A percentile compares a stretch with the other conserved stretches of the same genome.
Conservation (phyloP, 2,888 invertebrate species). For the Dryomyza anilis region DNA sequence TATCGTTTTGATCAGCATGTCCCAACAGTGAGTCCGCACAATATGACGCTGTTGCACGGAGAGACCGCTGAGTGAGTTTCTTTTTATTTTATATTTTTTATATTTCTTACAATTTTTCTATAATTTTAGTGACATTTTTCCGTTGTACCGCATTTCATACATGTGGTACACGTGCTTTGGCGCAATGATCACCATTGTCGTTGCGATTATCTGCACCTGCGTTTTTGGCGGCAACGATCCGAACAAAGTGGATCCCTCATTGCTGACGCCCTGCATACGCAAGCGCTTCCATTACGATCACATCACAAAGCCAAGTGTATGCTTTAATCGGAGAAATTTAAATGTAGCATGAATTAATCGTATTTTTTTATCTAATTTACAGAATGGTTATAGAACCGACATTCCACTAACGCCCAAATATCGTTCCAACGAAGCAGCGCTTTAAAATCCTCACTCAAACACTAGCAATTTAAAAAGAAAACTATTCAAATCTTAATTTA, state of each 20-base stretch:
- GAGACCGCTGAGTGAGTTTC: slow-evolving; percentile 45
- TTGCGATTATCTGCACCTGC: slow-evolving; percentile 53
- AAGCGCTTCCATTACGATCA: slow-evolving; percentile 40
- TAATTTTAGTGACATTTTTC: slow-evolving; percentile 51
- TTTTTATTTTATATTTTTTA: not conserved
- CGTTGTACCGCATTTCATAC: slow-evolving; percentile 74
- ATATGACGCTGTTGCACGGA: slow-evolving; percentile 34
- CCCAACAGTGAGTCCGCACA: slow-evolving; percentile 36
- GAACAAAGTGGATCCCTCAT: slow-evolving; percentile 64
- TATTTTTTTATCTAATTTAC: slow-evolving; percentile 19
- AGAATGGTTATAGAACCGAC: slow-evolving; percentile 45
- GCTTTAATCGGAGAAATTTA: slow-evolving; percentile 10
- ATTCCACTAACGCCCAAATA: slow-evolving; percentile 46
- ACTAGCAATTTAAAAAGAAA: not conserved
- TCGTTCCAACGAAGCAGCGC: slow-evolving; percentile 47
- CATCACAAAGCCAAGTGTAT: slow-evolving; percentile 37
- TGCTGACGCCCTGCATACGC: slow-evolving; percentile 68
- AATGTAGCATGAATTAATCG: not conserved
- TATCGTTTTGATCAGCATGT: slow-evolving; percentile 64
- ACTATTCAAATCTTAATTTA: not conserved
- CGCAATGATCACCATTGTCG: slow-evolving; percentile 64
- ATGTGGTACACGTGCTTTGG: slow-evolving; percentile 78
- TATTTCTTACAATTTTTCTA: slow-evolving; percentile 8
- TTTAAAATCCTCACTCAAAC: slow-evolving; percentile 34
- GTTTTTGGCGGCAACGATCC: slow-evolving; percentile 64